Base-by-base conservation (phyloP, 30 jellyfish, hydroid and myxozoan species). In the Chironex yamaguchii region DNA sequence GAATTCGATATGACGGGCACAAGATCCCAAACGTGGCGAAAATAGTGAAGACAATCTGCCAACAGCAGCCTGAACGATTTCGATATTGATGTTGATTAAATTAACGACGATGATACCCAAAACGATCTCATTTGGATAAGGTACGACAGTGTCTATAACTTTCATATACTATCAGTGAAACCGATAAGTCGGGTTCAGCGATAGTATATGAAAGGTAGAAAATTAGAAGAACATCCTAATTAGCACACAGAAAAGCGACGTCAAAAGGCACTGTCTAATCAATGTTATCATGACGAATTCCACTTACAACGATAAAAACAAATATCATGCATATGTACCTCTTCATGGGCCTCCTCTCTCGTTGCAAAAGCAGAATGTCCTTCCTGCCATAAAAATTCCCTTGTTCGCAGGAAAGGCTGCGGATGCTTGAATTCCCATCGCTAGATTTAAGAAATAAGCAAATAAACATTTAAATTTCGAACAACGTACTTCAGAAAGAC, bases 381-480 rank as follows among this genome's bases (percentile, higher is more conserved):
- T 68, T 96, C 99, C 51, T 96, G 99, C 99, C 99, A 96, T 9
- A 96, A 90, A 79, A 96, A 96, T 35, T 96, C 99, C 63, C 99
- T 62, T 11, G 99, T 90, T 49, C 99, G 67, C 69, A 96, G 63
- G 51, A 96, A 96, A 22, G 99, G 99, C 53, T 92, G 98, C 6
- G 99, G 99, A 68, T 96, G 99, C 70, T 96, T 96, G 87, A 96
- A 96, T 73, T 96, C 99, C 99, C 99, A 96, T 66, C 99, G 87
- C 95, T 89, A 50, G 25, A 49, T 52, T 32, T n/a, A 62, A 25
- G 20, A 58, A 52, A 3, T n/a, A 65, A 29, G 29, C 4, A 29
- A 20, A 6, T 29, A 0, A 75, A 3, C 21, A 34, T 2, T 11
- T 20, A n/a, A 68, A 1, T 11, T 72, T 2, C 17, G n/a, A n/a